Conservation (phyloP, 2,797 vertebrate species). For the Spatula versicolor region DNA sequence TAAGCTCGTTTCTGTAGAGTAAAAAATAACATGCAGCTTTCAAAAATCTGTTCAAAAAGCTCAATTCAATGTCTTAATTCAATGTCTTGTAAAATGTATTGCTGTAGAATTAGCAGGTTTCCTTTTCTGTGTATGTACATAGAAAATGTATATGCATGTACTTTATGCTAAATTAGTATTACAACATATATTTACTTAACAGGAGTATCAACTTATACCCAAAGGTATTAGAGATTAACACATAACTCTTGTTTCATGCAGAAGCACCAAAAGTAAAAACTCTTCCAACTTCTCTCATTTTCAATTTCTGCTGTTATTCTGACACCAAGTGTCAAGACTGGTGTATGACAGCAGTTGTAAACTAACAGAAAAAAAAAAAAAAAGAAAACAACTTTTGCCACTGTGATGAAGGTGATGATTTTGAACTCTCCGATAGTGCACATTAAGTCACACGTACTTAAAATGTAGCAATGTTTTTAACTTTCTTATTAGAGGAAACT, state of each 20-base stretch:
- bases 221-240: not conserved
- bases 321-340: slow-evolving; percentile 63
- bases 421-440: not conserved
- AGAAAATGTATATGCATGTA: not conserved
- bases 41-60: not conserved
- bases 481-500: not conserved
- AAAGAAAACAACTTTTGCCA: not conserved
- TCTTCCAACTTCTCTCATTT: not conserved
- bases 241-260: not conserved
- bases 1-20: not conserved
- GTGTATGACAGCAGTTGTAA: slow-evolving; percentile 46
- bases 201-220: not conserved
- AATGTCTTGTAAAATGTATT: not conserved
- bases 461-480: not conserved
- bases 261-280: not conserved
- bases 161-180: not conserved
- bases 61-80: not conserved
- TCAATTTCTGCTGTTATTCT: slow-evolving; percentile 65
- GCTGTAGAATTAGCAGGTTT: not conserved
- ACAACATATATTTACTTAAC: not conserved
- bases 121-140: not conserved
- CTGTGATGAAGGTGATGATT: not conserved
- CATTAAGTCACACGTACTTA: not conserved
- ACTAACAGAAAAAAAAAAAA: not conserved
- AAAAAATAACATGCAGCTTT: not conserved